A percentile compares a stretch with the other conserved stretches of the same genome.
Conservation (phyloP, 2,113 vertebrate species). For the Cathartes aura region DNA sequence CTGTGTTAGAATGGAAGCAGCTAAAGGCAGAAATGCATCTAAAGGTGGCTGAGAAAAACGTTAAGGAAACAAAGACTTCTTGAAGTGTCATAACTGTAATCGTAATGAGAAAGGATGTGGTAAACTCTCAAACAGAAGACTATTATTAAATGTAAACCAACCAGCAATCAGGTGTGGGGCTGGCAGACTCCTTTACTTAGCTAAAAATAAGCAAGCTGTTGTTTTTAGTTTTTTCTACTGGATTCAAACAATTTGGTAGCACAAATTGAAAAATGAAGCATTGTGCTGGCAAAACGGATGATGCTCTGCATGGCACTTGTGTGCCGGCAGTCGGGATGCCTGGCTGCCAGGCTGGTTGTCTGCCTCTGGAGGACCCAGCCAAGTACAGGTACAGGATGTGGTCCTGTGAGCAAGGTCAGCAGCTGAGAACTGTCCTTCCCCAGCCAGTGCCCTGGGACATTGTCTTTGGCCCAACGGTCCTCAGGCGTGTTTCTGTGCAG, state of each 20-base stretch:
- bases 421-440: neutral
- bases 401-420: neutral
- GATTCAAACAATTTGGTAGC: neutral
- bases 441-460: neutral
- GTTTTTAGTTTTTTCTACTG: neutral
- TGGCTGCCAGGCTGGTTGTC: neutral
- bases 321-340: neutral
- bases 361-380: neutral
- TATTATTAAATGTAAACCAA: neutral
- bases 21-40: neutral
- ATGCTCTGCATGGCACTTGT: neutral
- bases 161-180: neutral
- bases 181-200: neutral
- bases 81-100: slow-evolving; percentile 69
- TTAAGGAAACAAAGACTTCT: slow-evolving; percentile 71
- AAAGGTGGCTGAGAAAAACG: neutral
- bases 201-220: neutral
- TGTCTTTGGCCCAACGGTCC: neutral
- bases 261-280: neutral
- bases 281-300: neutral
- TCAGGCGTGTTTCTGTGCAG: fast-evolving
- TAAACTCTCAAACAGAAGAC: slow-evolving; percentile 30
- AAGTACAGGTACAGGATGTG: neutral
- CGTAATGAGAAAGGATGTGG: slow-evolving; percentile 75
- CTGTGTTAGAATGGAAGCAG: neutral